Evolutionary conservation across 1,140 invertebrate genomes (phyloP), one percentile per base, ranked within the genome.

Genomic region (Oedothorax gibbosus): DNA sequence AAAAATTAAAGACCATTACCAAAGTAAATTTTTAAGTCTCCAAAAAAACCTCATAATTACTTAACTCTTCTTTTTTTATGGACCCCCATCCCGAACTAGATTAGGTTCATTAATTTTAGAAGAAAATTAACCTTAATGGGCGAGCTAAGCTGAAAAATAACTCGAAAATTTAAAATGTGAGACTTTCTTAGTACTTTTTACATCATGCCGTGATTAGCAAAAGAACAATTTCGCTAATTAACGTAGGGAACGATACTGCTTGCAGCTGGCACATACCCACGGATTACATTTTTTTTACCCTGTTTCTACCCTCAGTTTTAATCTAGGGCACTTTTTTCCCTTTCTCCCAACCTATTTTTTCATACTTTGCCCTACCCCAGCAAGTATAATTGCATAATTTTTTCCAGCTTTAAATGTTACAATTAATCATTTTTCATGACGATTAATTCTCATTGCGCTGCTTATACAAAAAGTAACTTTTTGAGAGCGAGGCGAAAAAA

Each of bases 81-180:
- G 56, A 62, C 79, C n/a, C 20, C 49, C 65, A 7, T 54, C 71
- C 69, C 6, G 51, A 49, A 64, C 56, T 18, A 72, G 56, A 82
- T 73, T 60, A 64, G 79, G 68, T 82, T 82, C 79, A 82, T 82
- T 82, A 82, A 82, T 82, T 82, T 82, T 72, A 53, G 57, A 71
- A 82, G 79, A 82, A 82, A 82, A 82, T 82, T 82, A 82, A 82
- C 79, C 57, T 68, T 82, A 82, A 82, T 82, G 54, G 79, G 79
- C 15, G 69, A 64, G 54, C 68, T 72, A 82, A 82, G 79, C 79
- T 57, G 69, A 73, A 82, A 82, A 82, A 82, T 82, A 82, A 72
- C 66, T 53, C 68, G 18, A 73, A 77, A 80, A 82, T 57, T n/a
- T 62, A 82, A 71, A 71, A 82, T 71, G 68, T 53, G 68, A 66